phyloP scores from a whole-genome alignment of 2,797 vertebrate genomes.

The Pelochelys cantorii region DNA sequence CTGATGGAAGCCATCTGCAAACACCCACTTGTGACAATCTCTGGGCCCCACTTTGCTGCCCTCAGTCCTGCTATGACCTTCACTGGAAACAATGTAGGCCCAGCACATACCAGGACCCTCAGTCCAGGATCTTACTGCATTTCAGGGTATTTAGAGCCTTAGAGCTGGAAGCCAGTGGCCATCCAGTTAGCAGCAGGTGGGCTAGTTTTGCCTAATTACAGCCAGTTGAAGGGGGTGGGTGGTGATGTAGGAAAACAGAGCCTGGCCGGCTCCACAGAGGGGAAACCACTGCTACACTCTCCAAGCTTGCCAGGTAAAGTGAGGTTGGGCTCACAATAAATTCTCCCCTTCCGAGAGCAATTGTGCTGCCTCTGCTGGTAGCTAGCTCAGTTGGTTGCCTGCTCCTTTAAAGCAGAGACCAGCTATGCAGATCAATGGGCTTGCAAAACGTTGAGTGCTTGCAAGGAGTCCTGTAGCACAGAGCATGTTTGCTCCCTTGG shows the following conservation, averaged over 20 bases:
- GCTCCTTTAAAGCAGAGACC: background rate
- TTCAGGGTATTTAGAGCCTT: background rate
- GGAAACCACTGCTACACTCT: background rate
- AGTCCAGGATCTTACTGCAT: background rate
- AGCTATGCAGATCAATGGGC: background rate
- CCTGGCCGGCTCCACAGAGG: background rate
- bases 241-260: background rate
- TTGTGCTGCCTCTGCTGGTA: background rate
- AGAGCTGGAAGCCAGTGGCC: background rate
- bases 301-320: background rate
- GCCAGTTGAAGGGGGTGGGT: background rate
- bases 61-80: background rate
- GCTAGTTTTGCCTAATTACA: background rate
- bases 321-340: background rate
- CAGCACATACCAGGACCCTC: too few relatives aligned
- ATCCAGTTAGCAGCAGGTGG: background rate
- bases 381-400: background rate
- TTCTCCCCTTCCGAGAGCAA: background rate
- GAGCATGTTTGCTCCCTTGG: too few relatives aligned
- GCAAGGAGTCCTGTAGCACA: background rate
- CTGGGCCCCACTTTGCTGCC: background rate
- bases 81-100: too few relatives aligned
- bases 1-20: background rate
- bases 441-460: background rate
- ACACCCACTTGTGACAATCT: background rate